phyloP scores from a whole-genome alignment of 2,888 invertebrate species.

The Harmothoe impar region DNA sequence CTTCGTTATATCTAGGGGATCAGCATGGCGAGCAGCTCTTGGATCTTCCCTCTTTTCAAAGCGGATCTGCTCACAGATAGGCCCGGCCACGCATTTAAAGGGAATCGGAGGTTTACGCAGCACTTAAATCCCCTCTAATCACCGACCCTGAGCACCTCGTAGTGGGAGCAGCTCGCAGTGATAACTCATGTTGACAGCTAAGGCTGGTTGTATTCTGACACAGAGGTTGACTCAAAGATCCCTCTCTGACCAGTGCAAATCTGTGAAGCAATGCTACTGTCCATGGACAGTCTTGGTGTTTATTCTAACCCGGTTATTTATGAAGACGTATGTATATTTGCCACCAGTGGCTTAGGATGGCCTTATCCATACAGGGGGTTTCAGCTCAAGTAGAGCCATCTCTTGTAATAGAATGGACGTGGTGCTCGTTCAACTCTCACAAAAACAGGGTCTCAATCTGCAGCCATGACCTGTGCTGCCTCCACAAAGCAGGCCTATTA shows the following conservation, averaged over 20 bases:
- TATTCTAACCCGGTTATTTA: too few relatives aligned
- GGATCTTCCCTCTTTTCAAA: neutral
- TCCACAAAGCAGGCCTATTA: constrained; percentile 7
- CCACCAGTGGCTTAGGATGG: too few relatives aligned
- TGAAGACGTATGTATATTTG: too few relatives aligned
- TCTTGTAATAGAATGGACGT: too few relatives aligned
- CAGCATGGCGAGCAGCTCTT: neutral
- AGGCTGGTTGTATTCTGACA: too few relatives aligned
- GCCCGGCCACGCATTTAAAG: neutral
- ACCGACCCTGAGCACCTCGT: neutral
- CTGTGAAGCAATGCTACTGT: too few relatives aligned
- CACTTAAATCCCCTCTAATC: constrained; percentile 26
- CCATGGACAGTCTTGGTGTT: too few relatives aligned
- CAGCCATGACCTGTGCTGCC: neutral
- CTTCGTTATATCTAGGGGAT: neutral
- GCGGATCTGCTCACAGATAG: neutral
- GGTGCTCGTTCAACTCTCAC: neutral
- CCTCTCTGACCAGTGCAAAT: too few relatives aligned
- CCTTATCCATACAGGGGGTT: too few relatives aligned
- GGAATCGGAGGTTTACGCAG: neutral
- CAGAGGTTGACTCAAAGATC: too few relatives aligned
- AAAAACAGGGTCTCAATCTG: constrained; percentile 10
- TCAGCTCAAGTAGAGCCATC: too few relatives aligned
- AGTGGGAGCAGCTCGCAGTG: neutral
- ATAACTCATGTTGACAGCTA: constrained; percentile 1